Evolutionary conservation across 2,113 vertebrate species (phyloP).

Genomic region (Pleuronectes platessa): DNA sequence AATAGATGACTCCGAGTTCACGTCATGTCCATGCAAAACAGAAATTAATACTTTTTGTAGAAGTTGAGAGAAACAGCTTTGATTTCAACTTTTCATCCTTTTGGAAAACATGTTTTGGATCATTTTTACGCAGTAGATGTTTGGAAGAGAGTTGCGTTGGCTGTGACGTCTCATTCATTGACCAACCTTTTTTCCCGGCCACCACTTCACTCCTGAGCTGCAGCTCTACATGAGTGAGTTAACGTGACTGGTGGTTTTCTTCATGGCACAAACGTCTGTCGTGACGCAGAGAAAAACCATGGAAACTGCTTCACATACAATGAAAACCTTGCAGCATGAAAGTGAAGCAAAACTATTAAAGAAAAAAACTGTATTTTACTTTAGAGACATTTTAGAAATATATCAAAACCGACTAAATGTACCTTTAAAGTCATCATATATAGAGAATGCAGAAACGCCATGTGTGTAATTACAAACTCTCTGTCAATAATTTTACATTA

Average conservation of each 20-base stretch:
- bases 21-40: conserved; percentile 70
- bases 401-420: no score
- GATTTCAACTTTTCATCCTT: background rate
- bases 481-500: no score
- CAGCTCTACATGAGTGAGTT: conserved; percentile 33
- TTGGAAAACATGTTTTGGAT: background rate
- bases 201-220: conserved; percentile 57
- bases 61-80: background rate
- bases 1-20: conserved; percentile 79
- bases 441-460: no score
- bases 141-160: conserved; percentile 31
- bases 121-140: conserved; percentile 27
- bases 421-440: no score
- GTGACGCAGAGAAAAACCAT: conserved; percentile 3
- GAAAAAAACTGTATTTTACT: no score
- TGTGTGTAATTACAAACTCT: no score
- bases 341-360: background rate
- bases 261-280: conserved; percentile 6
- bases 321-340: background rate
- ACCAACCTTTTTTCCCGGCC: conserved; percentile 50
- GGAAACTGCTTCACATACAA: background rate
- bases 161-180: conserved; percentile 70
- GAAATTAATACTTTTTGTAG: background rate
- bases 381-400: no score
- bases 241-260: conserved; percentile 22